Percentiles rank a stretch among this genome's conserved stretches.
Evolutionary conservation across 2,113 vertebrate genomes (phyloP).

Genomic region (Eudyptes chrysolophus): DNA sequence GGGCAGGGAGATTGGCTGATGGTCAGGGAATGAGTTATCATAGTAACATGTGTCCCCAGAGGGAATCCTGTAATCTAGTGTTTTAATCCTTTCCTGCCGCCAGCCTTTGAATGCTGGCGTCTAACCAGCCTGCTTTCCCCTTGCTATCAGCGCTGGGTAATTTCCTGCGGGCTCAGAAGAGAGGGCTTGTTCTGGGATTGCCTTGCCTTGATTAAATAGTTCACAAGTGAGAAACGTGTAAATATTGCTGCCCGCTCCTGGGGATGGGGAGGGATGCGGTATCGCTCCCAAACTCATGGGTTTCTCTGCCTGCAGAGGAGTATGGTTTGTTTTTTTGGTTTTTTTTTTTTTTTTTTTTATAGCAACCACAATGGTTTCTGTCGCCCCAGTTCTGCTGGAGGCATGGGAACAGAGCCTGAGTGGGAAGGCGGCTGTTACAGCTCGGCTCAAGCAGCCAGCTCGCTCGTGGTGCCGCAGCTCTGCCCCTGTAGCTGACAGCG

Average conservation of each 20-base stretch:
- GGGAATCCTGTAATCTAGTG: conserved; percentile 21
- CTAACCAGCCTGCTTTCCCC: not conserved
- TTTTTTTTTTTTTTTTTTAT: not conserved
- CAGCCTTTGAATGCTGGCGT: not conserved
- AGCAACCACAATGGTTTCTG: not conserved
- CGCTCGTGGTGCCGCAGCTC: not conserved
- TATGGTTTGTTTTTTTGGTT: too few relatives aligned
- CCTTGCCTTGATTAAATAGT: not conserved
- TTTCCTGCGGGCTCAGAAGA: not conserved
- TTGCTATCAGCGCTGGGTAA: not conserved
- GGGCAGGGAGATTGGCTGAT: not conserved
- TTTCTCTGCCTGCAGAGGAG: not conserved
- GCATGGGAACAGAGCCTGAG: not conserved
- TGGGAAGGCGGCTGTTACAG: not conserved
- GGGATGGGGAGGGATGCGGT: not conserved
- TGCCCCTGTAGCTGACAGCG: not conserved
- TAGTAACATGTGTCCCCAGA: not conserved
- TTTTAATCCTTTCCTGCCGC: conserved; percentile 42
- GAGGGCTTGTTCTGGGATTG: not conserved
- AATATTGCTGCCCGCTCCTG: not conserved
- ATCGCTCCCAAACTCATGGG: not conserved
- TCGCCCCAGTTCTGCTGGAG: not conserved
- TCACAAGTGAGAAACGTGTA: not conserved
- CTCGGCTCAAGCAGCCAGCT: not conserved
- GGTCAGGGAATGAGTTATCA: not conserved